Percentiles rank a stretch among this genome's conserved stretches.
phyloP scores from a whole-genome alignment of 2,797 vertebrate genomes.

The Mallotus villosus region DNA sequence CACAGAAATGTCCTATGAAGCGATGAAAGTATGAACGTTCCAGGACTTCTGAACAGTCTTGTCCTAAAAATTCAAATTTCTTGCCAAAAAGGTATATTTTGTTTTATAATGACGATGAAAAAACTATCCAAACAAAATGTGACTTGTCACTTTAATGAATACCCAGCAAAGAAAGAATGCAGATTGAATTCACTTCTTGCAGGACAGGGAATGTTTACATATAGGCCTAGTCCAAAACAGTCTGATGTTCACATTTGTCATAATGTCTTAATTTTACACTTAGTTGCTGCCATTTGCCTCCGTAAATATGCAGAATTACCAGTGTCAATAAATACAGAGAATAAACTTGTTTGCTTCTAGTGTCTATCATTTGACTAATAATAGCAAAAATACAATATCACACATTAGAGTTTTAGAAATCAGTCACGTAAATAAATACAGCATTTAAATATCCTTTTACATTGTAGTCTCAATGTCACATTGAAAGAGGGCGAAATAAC shows the following conservation, averaged over 20 bases:
- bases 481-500: too few relatives aligned
- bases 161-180: background rate
- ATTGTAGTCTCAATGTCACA: too few relatives aligned
- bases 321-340: conserved; percentile 27
- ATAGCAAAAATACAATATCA: background rate
- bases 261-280: conserved; percentile 34
- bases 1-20: conserved; percentile 52
- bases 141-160: background rate
- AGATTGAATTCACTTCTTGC: conserved; percentile 11
- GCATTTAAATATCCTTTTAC: too few relatives aligned
- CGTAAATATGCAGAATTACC: conserved; percentile 47
- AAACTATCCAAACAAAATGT: conserved; percentile 18
- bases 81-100: background rate
- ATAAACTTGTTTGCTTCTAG: conserved; percentile 7
- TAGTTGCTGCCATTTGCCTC: conserved; percentile 46
- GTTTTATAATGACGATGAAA: conserved; percentile 7
- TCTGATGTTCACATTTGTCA: conserved; percentile 13
- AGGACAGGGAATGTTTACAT: conserved; percentile 18
- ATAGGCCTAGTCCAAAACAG: conserved; percentile 24
- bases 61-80: background rate
- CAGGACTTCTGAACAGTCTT: background rate
- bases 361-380: background rate
- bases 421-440: too few relatives aligned
- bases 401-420: background rate
- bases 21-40: conserved; percentile 12